Evolutionary conservation across 2,797 vertebrate genomes (phyloP).

Genomic region (Chelon labrosus): DNA sequence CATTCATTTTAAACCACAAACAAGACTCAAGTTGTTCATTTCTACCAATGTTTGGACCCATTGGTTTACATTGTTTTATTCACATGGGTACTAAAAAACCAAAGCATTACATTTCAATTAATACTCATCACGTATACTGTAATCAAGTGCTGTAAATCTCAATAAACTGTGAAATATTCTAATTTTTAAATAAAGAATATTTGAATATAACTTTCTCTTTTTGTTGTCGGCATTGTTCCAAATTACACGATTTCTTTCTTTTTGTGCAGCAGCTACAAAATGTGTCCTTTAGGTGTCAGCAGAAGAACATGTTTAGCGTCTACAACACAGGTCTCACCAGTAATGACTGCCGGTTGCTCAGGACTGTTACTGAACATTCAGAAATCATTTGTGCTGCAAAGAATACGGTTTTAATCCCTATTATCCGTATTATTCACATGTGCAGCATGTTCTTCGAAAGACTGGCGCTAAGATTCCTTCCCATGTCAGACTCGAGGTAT

Average conservation of each 20-base stretch:
- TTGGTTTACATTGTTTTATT: constrained; percentile 55
- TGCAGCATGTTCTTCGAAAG: constrained; percentile 6
- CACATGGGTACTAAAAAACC: constrained; percentile 69
- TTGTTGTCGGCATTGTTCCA: neutral
- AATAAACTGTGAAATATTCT: constrained; percentile 83
- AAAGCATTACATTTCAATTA: constrained; percentile 69
- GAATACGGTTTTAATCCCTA: fast-evolving
- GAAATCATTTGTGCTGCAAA: constrained; percentile 30
- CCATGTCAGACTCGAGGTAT: constrained; percentile 53
- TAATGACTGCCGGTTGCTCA: neutral
- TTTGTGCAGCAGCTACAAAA: constrained; percentile 46
- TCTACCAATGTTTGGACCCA: constrained; percentile 29
- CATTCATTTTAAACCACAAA: constrained; percentile 11
- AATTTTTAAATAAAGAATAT: constrained; percentile 79
- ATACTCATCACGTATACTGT: constrained; percentile 48
- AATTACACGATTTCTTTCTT: neutral
- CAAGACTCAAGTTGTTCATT: constrained; percentile 16
- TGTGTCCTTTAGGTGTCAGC: constrained; percentile 87
- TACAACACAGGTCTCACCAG: constrained; percentile 20
- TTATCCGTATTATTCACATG: neutral
- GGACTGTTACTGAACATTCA: neutral
- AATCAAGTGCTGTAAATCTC: constrained; percentile 68
- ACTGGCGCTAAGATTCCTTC: constrained; percentile 47
- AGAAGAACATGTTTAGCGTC: constrained; percentile 59
- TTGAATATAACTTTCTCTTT: constrained; percentile 43